These are phyloP conservation scores for Carpatolechia fugitivella DNA, from an alignment of 2,888 invertebrate species.

Conservation along the genomic window DNA sequence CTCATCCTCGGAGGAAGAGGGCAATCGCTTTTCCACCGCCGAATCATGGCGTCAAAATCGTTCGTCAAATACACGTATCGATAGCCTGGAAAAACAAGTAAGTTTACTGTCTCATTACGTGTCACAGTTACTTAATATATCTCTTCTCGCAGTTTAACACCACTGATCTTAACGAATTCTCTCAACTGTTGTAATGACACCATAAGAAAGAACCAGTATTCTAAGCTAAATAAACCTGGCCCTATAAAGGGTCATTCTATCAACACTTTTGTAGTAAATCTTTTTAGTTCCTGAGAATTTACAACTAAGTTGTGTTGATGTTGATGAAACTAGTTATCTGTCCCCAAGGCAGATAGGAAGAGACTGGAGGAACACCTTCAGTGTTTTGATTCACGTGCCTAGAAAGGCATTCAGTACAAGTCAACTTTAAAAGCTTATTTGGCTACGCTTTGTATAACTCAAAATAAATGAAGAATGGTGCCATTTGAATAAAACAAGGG, in stretches of 20 bases:
- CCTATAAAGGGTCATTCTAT: not conserved
- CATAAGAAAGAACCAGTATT: too few species aligned
- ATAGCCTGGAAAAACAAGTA: too few species aligned
- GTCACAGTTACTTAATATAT: not conserved
- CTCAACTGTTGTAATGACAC: too few species aligned
- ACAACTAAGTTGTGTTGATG: not conserved
- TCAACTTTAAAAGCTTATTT: constrained; percentile 17
- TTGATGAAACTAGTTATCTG: constrained; percentile 1
- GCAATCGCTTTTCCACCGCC: not conserved
- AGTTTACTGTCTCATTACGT: too few species aligned
- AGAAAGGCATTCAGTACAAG: constrained; percentile 23
- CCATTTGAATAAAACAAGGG: constrained; percentile 22
- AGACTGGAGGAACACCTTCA: constrained; percentile 3
- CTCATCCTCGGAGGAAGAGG: constrained; percentile 3
- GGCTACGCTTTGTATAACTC: constrained; percentile 21
- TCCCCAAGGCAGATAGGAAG: not conserved
- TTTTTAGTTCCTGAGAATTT: not conserved
- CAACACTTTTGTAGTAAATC: not conserved
- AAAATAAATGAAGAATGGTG: constrained; percentile 26
- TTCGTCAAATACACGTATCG: not conserved
- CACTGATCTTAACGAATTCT: too few species aligned
- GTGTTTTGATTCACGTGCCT: constrained; percentile 12
- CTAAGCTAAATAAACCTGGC: not conserved
- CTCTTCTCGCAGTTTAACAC: too few species aligned
- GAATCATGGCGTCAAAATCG: not conserved